Conservation (phyloP, 2,113 vertebrate species). For the Scalopus aquaticus region DNA sequence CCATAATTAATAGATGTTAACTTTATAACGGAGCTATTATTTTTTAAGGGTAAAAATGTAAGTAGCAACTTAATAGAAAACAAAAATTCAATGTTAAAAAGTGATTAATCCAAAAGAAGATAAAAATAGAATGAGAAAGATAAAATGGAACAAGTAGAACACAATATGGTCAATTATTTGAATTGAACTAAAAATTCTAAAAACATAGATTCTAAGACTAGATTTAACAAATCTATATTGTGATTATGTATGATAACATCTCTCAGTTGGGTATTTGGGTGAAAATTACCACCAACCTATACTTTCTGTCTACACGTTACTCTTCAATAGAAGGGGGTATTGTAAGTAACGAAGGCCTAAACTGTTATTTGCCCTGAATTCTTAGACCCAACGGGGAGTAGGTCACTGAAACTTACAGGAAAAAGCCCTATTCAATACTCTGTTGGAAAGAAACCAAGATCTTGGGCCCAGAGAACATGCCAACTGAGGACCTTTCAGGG, state of each 20-base stretch:
- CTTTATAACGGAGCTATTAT: not conserved
- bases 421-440: not conserved
- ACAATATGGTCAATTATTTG: not conserved
- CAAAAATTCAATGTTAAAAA: conserved; percentile 4
- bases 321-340: not conserved
- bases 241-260: not conserved
- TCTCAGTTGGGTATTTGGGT: not conserved
- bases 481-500: not conserved
- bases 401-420: not conserved
- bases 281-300: not conserved
- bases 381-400: not conserved
- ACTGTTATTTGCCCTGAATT: not conserved
- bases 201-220: not conserved
- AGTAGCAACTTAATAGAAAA: not conserved
- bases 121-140: not conserved
- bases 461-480: not conserved
- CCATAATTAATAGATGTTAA: not conserved
- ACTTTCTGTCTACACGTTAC: not conserved
- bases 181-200: no score
- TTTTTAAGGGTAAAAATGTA: not conserved
- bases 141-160: not conserved
- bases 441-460: not conserved
- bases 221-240: not conserved
- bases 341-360: not conserved
- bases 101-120: not conserved